Percentiles rank a stretch among this genome's conserved stretches.
phyloP scores from a whole-genome alignment of 64 coral and sea anemone genomes.

The Catalaphyllia jardinei region DNA sequence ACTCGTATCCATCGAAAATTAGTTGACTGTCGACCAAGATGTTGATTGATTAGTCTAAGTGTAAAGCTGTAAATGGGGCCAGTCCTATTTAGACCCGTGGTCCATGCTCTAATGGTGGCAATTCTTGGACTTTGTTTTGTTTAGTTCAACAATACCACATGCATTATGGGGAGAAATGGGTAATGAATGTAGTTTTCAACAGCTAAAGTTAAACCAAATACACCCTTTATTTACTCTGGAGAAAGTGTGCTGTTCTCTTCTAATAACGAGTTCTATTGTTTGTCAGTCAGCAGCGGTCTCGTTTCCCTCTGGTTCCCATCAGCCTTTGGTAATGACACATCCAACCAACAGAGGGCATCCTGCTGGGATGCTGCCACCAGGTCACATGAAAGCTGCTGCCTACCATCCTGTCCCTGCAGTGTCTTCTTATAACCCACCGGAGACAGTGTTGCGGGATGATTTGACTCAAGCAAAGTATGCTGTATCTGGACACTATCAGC shows the following conservation, averaged over 20 bases:
- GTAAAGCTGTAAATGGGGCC: too few relatives aligned
- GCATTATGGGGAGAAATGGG: too few relatives aligned
- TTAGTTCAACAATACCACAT: too few relatives aligned
- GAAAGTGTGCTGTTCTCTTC: not conserved
- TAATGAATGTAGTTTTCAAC: too few relatives aligned
- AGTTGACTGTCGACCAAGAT: too few relatives aligned
- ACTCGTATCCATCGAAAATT: too few relatives aligned
- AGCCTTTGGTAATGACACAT: not conserved
- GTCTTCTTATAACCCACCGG: not conserved
- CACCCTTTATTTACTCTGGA: not conserved
- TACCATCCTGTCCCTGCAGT: not conserved
- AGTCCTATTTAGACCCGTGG: too few relatives aligned
- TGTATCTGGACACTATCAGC: conserved; percentile 6
- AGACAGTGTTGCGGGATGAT: not conserved
- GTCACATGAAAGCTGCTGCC: not conserved
- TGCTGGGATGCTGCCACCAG: not conserved
- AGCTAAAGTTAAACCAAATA: too few relatives aligned
- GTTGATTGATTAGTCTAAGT: too few relatives aligned
- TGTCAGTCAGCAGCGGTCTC: not conserved
- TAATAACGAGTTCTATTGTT: not conserved
- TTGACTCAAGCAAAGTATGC: not conserved
- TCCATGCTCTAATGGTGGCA: too few relatives aligned
- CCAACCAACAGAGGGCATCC: not conserved
- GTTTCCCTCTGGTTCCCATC: not conserved
- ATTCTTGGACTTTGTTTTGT: too few relatives aligned